A percentile compares a stretch with the other conserved stretches of the same genome.
Conservation (phyloP, 2,888 invertebrate genomes). For the Biston betularia region DNA sequence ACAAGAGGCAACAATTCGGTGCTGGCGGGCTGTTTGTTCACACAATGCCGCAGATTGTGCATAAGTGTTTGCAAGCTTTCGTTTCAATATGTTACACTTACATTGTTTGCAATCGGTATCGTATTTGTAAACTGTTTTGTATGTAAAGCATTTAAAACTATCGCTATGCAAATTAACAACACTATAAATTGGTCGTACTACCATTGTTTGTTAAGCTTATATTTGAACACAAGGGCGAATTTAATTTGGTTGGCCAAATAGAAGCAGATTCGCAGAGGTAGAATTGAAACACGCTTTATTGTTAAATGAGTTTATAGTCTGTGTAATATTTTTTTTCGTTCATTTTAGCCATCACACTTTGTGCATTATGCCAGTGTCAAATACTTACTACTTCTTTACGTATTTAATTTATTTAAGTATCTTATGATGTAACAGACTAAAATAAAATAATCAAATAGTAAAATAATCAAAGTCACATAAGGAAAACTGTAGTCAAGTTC, state of each 20-base stretch:
- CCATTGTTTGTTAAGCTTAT: slow-evolving; percentile 22
- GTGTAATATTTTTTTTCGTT: no score
- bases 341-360: no score
- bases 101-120: slow-evolving; percentile 47
- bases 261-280: not conserved
- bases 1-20: slow-evolving; percentile 76
- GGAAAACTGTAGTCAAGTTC: no score
- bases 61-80: slow-evolving; percentile 58
- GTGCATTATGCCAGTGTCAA: no score
- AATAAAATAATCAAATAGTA: no score
- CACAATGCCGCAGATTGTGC: slow-evolving; percentile 75
- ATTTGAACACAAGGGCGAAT: slow-evolving; percentile 17
- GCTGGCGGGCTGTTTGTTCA: slow-evolving; percentile 66
- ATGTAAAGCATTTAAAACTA: slow-evolving; percentile 29
- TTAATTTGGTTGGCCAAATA: not conserved
- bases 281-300: no score
- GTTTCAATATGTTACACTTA: slow-evolving; percentile 46
- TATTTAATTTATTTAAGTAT: no score
- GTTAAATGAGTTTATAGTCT: no score
- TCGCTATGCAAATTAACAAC: slow-evolving; percentile 25
- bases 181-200: slow-evolving; percentile 13
- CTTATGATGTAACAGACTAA: no score
- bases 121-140: slow-evolving; percentile 30
- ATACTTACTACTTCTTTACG: no score
- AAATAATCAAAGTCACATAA: no score